A percentile compares a stretch with the other conserved stretches of the same genome.
Evolutionary conservation across 2,888 invertebrate species (phyloP).

Genomic region (Ernsta delagoae): DNA sequence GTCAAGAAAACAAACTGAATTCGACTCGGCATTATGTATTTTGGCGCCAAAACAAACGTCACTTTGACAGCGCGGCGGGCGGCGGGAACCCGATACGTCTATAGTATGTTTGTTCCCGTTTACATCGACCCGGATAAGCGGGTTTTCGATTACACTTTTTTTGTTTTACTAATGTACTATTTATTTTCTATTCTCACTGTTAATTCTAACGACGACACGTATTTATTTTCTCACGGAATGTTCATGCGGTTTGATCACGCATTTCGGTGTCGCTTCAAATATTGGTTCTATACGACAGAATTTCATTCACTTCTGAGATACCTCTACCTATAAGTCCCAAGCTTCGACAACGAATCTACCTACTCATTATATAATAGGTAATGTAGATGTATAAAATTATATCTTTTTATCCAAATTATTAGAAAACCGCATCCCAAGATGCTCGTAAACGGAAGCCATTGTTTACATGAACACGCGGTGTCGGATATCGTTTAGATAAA

Average conservation of each 20-base stretch:
- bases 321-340: too few relatives aligned
- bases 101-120: constrained; percentile 78
- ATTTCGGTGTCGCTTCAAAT: constrained; percentile 20
- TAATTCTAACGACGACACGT: constrained; percentile 40
- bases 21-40: constrained; percentile 83
- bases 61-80: constrained; percentile 83
- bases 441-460: constrained; percentile 31
- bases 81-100: constrained; percentile 79
- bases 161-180: constrained; percentile 52
- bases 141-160: constrained; percentile 74
- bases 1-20: constrained; percentile 81
- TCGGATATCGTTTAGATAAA: constrained; percentile 38
- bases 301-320: constrained; percentile 2
- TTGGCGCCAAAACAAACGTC: constrained; percentile 85
- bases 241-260: constrained; percentile 33
- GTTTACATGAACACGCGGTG: constrained; percentile 35
- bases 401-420: background rate
- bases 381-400: too few relatives aligned
- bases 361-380: too few relatives aligned
- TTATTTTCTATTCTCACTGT: constrained; percentile 48
- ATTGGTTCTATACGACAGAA: constrained; percentile 9
- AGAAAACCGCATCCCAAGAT: background rate
- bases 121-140: constrained; percentile 77
- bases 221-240: constrained; percentile 42
- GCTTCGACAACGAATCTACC: too few relatives aligned